A percentile compares a stretch with the other conserved stretches of the same genome.
phyloP scores from a whole-genome alignment of 2,797 vertebrate genomes.

The Gobionotothen gibberifrons region DNA sequence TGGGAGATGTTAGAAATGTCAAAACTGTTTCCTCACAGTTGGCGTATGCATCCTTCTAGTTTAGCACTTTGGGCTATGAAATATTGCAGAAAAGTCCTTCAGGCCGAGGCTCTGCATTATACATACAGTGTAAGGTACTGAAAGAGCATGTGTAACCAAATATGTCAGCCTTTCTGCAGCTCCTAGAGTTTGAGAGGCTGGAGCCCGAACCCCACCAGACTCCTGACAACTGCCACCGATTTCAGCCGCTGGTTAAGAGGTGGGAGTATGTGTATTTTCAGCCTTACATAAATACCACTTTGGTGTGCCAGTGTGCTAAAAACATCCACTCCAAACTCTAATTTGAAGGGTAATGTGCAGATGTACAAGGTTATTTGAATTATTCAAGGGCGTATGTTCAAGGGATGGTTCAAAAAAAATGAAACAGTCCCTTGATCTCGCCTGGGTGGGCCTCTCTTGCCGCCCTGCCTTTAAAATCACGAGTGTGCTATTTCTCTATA shows the following conservation, averaged over 20 bases:
- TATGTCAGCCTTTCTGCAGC: neutral
- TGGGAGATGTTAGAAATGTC: conserved; percentile 1
- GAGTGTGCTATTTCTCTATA: conserved; percentile 69
- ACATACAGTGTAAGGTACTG: conserved; percentile 16
- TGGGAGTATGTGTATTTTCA: conserved; percentile 72
- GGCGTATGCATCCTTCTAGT: neutral
- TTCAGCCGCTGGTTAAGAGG: conserved; percentile 57
- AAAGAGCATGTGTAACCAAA: conserved; percentile 20
- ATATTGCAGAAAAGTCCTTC: conserved; percentile 3
- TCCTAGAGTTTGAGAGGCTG: conserved; percentile 16
- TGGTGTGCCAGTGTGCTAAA: conserved; percentile 78
- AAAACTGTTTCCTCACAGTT: neutral
- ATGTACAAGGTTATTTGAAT: conserved; percentile 81
- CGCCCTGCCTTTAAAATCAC: conserved; percentile 74
- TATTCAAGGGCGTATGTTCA: conserved; percentile 79
- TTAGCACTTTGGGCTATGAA: neutral
- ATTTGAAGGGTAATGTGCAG: conserved; percentile 83
- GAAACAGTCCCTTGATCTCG: conserved; percentile 74
- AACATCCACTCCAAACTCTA: conserved; percentile 81
- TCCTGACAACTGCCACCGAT: conserved; percentile 55
- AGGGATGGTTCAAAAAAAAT: conserved; percentile 54
- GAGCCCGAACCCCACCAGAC: conserved; percentile 47
- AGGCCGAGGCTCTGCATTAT: conserved; percentile 13
- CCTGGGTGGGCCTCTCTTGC: conserved; percentile 78
- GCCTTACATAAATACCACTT: conserved; percentile 79